A percentile compares a stretch with the other conserved stretches of the same genome.
Evolutionary conservation across 2,888 invertebrate species (phyloP).

Genomic region (Lampropteryx suffumata): DNA sequence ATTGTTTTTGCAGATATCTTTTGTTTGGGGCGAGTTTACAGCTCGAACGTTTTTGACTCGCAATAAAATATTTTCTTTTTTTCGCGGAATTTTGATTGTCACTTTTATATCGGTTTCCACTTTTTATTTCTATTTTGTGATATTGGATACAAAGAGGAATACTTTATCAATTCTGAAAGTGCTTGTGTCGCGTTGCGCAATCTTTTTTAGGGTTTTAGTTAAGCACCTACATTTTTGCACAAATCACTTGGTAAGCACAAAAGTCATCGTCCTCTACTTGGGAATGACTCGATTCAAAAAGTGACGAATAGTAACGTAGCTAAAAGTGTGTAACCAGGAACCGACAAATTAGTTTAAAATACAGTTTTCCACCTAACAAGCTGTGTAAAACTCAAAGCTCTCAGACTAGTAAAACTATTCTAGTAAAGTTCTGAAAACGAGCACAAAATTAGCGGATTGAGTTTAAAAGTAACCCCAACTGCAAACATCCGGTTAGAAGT

Average conservation of each 20-base stretch:
- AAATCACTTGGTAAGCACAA: no score
- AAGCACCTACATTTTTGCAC: no score
- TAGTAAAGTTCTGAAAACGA: conserved; percentile 5
- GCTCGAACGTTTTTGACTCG: conserved; percentile 7
- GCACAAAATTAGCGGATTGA: conserved; percentile 4
- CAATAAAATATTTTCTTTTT: conserved; percentile 15
- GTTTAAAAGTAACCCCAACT: background rate
- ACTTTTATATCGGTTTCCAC: conserved; percentile 5
- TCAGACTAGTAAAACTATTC: background rate
- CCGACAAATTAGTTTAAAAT: conserved; percentile 1
- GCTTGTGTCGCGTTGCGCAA: background rate
- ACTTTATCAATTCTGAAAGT: background rate
- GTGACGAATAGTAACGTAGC: no score
- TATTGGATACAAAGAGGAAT: background rate
- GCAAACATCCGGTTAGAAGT: background rate
- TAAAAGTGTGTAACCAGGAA: no score
- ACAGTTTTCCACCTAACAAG: conserved; percentile 2
- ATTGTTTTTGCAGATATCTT: conserved; percentile 15
- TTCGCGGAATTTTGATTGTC: conserved; percentile 9
- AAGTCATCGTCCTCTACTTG: no score
- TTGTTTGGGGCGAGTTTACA: conserved; percentile 14
- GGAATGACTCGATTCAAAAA: no score
- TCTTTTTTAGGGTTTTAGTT: background rate
- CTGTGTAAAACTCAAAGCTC: conserved; percentile 1
- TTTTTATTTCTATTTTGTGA: conserved; percentile 3